These are phyloP conservation scores for Channa striata DNA, from an alignment of 2,797 vertebrate species.

Conservation along the genomic window DNA sequence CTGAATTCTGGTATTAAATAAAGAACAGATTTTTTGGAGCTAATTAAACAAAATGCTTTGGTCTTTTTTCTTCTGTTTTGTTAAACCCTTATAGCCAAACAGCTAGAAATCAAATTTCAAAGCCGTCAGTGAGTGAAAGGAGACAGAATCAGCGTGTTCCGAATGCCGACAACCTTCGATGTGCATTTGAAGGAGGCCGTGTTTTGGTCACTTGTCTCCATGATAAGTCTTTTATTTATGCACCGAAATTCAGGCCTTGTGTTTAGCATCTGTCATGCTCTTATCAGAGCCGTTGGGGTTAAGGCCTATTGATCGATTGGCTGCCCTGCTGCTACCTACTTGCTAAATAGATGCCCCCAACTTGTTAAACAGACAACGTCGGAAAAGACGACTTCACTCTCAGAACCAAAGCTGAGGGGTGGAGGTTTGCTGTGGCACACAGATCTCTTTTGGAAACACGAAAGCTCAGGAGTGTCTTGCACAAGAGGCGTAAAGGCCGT, in stretches of 20 bases:
- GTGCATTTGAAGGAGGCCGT: constrained; percentile 35
- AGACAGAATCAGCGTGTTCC: constrained; percentile 4
- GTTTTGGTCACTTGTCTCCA: constrained; percentile 53
- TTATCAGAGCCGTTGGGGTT: constrained; percentile 70
- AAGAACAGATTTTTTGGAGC: constrained; percentile 59
- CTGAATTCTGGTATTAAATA: constrained; percentile 29
- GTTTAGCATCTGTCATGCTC: constrained; percentile 76
- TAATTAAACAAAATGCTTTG: constrained; percentile 54
- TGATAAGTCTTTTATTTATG: constrained; percentile 62
- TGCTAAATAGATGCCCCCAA: constrained; percentile 46
- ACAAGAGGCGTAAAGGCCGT: constrained; percentile 59
- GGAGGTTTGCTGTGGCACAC: constrained; percentile 35
- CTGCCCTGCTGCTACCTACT: constrained; percentile 32
- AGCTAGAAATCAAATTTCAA: constrained; percentile 34
- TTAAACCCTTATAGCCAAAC: constrained; percentile 24
- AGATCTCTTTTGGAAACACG: constrained; percentile 59
- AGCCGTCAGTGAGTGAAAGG: constrained; percentile 26
- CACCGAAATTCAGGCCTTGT: constrained; percentile 63
- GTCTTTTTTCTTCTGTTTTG: constrained; percentile 38
- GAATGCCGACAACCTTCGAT: constrained; percentile 3
- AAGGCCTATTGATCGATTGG: constrained; percentile 65
- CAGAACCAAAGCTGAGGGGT: constrained; percentile 12
- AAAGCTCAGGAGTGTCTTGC: constrained; percentile 56
- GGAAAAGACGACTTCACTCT: constrained; percentile 42
- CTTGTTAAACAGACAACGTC: constrained; percentile 62